phyloP scores from a whole-genome alignment of 2,797 vertebrate genomes.

The Pseudochirops cupreus region DNA sequence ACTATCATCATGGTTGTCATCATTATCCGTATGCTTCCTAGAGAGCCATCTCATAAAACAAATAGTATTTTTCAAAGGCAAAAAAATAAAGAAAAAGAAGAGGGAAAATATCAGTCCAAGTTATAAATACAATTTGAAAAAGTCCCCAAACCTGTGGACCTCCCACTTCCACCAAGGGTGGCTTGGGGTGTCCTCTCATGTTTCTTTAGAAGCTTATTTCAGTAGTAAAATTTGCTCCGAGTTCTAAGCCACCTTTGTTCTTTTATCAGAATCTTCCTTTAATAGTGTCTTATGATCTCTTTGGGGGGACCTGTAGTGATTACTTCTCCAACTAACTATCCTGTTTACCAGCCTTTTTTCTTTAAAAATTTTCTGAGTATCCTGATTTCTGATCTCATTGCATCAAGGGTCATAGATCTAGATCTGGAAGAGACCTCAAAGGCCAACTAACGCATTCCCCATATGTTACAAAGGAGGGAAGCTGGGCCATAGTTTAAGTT shows the following conservation, averaged over 20 bases:
- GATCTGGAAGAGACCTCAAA: too few species aligned
- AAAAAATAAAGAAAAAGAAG: background rate
- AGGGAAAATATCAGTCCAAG: background rate
- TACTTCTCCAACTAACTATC: background rate
- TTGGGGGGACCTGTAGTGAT: background rate
- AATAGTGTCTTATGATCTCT: background rate
- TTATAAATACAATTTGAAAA: background rate
- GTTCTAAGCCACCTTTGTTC: too few species aligned
- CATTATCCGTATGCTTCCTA: background rate
- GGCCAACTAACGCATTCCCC: too few species aligned
- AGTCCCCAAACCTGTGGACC: background rate
- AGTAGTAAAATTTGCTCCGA: too few species aligned
- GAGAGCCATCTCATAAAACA: background rate
- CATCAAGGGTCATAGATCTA: slow-evolving; percentile 22
- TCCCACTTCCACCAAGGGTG: background rate
- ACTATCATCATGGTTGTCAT: background rate
- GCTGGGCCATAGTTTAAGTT: too few species aligned
- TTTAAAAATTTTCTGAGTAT: slow-evolving; percentile 14
- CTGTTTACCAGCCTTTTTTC: slow-evolving; percentile 8
- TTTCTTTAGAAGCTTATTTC: background rate
- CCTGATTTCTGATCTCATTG: slow-evolving; percentile 8
- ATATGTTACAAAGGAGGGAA: too few species aligned
- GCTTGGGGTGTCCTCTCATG: background rate
- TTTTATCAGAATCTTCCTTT: slow-evolving; percentile 31
- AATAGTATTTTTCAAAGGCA: background rate